These are phyloP conservation scores for Aphis gossypii DNA, from an alignment of 1,140 invertebrate species.

Conservation along the genomic window DNA sequence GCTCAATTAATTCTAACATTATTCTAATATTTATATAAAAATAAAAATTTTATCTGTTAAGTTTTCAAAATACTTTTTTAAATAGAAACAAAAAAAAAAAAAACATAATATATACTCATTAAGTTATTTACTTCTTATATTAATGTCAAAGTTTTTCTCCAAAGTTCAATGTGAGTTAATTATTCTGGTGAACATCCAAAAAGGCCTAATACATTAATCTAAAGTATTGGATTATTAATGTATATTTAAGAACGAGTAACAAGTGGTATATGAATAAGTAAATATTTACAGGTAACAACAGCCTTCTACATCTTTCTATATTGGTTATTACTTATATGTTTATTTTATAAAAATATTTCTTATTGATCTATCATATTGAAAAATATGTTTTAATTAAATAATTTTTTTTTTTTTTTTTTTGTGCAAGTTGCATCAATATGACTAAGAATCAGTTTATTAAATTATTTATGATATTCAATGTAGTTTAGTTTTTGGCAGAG, in stretches of 20 bases:
- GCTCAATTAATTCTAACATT: constrained; percentile 29
- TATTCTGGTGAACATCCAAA: constrained; percentile 42
- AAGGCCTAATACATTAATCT: constrained; percentile 47
- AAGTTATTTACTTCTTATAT: constrained; percentile 35
- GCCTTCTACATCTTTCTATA: constrained; percentile 35
- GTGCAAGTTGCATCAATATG: background rate
- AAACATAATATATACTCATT: background rate
- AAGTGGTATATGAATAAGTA: constrained; percentile 52
- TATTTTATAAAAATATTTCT: background rate
- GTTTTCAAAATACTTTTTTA: background rate
- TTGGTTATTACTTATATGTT: constrained; percentile 50
- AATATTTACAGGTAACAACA: constrained; percentile 50
- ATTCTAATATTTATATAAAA: constrained; percentile 27
- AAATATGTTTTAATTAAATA: background rate
- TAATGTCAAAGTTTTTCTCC: background rate
- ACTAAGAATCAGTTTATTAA: constrained; percentile 35
- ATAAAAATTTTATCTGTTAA: constrained; percentile 11
- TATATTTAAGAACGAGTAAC: constrained; percentile 53
- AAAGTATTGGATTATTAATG: constrained; percentile 46
- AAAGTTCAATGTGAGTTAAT: constrained; percentile 19
- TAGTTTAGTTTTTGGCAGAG: background rate
- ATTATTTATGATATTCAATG: background rate
- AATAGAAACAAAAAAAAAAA: background rate
- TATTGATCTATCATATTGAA: constrained; percentile 10
- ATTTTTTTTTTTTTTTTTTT: background rate